Conservation (phyloP, 2,797 vertebrate species). For the Masticophis lateralis region DNA sequence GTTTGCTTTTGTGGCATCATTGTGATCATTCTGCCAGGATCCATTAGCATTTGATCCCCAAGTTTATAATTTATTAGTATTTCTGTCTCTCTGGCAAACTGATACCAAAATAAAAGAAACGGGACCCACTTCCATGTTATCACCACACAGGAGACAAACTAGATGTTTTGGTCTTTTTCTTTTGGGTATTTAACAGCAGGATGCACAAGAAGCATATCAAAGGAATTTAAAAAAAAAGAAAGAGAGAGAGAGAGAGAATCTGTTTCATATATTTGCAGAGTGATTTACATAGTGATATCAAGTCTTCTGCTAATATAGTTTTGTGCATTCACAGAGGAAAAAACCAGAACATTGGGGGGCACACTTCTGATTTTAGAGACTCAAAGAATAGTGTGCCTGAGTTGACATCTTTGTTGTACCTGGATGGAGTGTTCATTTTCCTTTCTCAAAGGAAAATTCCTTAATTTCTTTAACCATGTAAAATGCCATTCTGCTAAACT, state of each 20-base stretch:
- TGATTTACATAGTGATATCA: background rate
- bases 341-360: background rate
- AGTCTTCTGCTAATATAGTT: background rate
- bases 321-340: background rate
- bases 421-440: background rate
- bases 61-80: background rate
- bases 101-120: slow-evolving; percentile 6
- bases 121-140: background rate
- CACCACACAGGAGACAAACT: background rate
- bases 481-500: background rate
- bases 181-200: background rate
- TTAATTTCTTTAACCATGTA: background rate
- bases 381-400: background rate
- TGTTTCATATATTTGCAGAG: background rate
- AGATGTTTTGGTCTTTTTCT: background rate
- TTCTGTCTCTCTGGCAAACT: background rate
- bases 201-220: background rate
- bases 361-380: background rate
- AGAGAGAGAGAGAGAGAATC: background rate
- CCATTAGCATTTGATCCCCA: background rate
- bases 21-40: slow-evolving; percentile 22
- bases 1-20: slow-evolving; percentile 8
- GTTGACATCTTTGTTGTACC: background rate
- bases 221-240: background rate
- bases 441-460: background rate